Percentiles rank a stretch among this genome's conserved stretches.
Evolutionary conservation across 2,888 invertebrate species (phyloP).

Genomic region (Diarsia dahlii): DNA sequence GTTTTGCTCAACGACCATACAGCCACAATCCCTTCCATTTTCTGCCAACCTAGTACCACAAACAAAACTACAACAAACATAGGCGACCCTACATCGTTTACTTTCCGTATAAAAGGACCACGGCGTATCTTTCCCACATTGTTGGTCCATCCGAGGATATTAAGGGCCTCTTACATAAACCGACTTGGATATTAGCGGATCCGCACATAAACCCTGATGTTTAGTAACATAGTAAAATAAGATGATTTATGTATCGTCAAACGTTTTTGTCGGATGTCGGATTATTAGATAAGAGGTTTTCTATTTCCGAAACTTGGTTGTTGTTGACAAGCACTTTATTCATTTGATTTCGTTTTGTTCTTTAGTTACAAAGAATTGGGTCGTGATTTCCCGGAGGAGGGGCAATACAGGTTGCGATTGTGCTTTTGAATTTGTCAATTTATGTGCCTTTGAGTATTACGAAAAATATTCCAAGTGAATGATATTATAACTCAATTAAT

Average conservation of each 20-base stretch:
- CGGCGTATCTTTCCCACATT: slow-evolving; percentile 47
- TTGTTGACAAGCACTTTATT: slow-evolving; percentile 30
- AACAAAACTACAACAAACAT: slow-evolving; percentile 14
- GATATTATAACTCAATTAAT: too few relatives aligned
- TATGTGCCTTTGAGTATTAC: too few relatives aligned
- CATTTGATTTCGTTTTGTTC: slow-evolving; percentile 23
- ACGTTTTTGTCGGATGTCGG: slow-evolving; percentile 30
- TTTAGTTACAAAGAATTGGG: slow-evolving; percentile 3
- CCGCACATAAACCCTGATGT: slow-evolving; percentile 52
- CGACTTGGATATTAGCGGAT: slow-evolving; percentile 55
- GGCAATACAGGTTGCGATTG: neutral
- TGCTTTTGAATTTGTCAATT: neutral
- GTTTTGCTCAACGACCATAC: neutral
- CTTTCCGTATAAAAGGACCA: slow-evolving; percentile 46
- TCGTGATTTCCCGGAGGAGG: neutral
- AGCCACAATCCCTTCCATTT: slow-evolving; percentile 8
- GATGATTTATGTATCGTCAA: slow-evolving; percentile 52
- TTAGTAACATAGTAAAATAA: slow-evolving; percentile 54
- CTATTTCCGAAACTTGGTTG: slow-evolving; percentile 30
- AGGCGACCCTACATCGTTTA: slow-evolving; percentile 36
- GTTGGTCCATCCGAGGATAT: slow-evolving; percentile 52
- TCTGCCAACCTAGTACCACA: slow-evolving; percentile 32
- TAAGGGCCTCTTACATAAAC: slow-evolving; percentile 53
- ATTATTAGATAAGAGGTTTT: slow-evolving; percentile 39
- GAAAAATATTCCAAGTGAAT: too few relatives aligned